phyloP scores from a whole-genome alignment of 2,888 invertebrate genomes.

The Tetheella fluctuosa region DNA sequence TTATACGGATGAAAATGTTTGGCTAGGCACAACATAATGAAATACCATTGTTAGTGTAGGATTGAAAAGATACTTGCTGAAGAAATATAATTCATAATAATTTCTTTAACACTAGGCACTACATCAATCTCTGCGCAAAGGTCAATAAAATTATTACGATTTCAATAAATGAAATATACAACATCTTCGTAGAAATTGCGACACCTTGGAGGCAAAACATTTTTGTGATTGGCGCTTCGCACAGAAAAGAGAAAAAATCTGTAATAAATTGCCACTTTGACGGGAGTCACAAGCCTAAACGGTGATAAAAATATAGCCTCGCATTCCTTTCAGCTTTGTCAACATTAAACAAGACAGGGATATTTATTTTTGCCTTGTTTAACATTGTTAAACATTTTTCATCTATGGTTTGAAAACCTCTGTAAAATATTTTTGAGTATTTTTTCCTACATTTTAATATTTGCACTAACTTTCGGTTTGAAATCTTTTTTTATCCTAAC shows the following conservation, averaged over 20 bases:
- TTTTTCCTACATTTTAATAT: background rate
- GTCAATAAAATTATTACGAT: background rate
- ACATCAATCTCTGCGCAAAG: background rate
- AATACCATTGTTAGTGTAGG: no score
- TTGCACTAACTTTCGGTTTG: no score
- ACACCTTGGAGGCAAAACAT: background rate
- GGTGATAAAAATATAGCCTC: constrained; percentile 9
- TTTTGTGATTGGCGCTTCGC: constrained; percentile 5
- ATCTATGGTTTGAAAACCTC: background rate
- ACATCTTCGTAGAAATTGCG: background rate
- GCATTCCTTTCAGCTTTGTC: constrained; percentile 9
- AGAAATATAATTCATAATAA: background rate
- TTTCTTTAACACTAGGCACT: background rate
- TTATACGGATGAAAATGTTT: no score
- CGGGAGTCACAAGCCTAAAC: constrained; percentile 9
- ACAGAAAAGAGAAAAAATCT: constrained; percentile 6
- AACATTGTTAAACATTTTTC: background rate
- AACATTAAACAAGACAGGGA: constrained; percentile 2
- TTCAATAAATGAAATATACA: background rate
- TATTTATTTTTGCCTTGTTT: constrained; percentile 7
- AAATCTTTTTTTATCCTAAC: no score
- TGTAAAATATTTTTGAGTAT: background rate
- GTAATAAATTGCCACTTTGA: constrained; percentile 9
- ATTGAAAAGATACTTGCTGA: no score
- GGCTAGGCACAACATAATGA: no score